Conservation (phyloP, 2,113 vertebrate species). For the Eretmochelys imbricata region DNA sequence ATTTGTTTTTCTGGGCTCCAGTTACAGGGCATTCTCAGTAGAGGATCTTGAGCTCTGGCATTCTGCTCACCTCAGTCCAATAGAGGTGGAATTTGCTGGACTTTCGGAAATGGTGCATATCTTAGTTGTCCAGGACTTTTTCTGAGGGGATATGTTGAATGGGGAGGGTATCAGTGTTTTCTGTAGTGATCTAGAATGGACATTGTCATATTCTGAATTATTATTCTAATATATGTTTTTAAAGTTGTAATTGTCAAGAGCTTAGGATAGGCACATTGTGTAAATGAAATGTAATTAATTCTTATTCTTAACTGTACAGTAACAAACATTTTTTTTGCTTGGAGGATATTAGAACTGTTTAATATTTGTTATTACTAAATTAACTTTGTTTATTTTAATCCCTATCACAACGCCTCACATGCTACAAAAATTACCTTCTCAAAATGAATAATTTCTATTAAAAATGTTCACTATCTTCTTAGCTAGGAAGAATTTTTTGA, state of each 20-base stretch:
- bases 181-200: conserved; percentile 1
- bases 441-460: background rate
- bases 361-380: background rate
- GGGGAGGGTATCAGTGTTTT: background rate
- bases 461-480: background rate
- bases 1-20: background rate
- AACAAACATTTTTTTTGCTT: background rate
- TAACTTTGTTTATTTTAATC: conserved; percentile 6
- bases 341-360: background rate
- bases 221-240: background rate
- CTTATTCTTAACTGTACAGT: background rate
- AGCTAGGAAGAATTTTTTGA: background rate
- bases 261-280: background rate
- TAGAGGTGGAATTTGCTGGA: background rate
- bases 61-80: background rate
- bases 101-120: background rate
- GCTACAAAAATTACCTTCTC: background rate
- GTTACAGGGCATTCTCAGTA: background rate
- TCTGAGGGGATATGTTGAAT: background rate
- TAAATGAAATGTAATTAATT: background rate
- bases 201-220: background rate
- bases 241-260: background rate
- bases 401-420: background rate
- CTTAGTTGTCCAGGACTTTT: background rate
- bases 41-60: background rate